A percentile compares a stretch with the other conserved stretches of the same genome.
These are phyloP conservation scores for Bucorvus abyssinicus DNA, from an alignment of 2,797 vertebrate species.

Conservation along the genomic window DNA sequence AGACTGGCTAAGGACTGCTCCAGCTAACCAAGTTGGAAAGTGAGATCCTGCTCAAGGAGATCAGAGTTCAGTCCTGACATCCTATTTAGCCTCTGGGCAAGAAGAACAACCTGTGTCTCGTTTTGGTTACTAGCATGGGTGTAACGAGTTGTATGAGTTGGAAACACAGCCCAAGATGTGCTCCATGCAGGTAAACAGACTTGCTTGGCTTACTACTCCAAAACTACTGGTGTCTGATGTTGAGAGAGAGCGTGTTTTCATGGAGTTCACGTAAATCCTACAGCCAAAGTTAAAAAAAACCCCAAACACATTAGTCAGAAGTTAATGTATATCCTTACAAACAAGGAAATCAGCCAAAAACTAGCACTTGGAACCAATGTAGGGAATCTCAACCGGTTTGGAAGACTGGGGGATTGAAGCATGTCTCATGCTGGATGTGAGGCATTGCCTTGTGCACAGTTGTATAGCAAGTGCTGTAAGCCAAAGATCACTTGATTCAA, in stretches of 20 bases:
- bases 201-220: neutral
- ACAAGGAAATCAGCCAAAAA: neutral
- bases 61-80: neutral
- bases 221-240: neutral
- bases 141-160: neutral
- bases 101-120: neutral
- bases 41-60: neutral
- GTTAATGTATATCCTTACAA: neutral
- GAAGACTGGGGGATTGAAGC: neutral
- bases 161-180: neutral
- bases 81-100: neutral
- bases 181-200: neutral
- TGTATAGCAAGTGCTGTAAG: neutral
- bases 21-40: neutral
- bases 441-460: neutral
- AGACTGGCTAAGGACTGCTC: neutral
- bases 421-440: neutral
- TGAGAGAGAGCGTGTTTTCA: neutral
- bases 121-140: neutral
- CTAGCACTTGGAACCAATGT: rapidly evolving
- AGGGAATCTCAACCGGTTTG: neutral
- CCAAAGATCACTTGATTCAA: neutral
- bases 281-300: neutral
- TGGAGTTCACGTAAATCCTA: neutral
- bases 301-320: neutral